Base-by-base conservation (phyloP, 2,797 vertebrate genomes). In the Botia almorhae region DNA sequence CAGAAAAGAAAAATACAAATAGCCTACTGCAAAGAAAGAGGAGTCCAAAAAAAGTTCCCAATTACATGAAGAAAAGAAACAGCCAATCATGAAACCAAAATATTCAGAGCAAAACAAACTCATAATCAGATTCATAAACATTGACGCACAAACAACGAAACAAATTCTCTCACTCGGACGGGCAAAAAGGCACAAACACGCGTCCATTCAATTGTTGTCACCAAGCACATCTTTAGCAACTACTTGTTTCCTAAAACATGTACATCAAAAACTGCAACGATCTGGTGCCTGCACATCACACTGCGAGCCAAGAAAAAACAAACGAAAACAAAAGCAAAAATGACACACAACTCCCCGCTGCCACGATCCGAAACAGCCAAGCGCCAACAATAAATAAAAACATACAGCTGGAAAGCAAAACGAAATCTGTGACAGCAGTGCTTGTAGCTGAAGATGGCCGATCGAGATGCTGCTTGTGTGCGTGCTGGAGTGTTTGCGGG, bases 351-450 rank as follows among this genome's bases (percentile, higher is more conserved):
- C 69, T 23, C 80, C 74, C 60, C 13, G 77, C 21, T n/a, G 74
- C 72, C 43, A 74, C 78, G 76, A 65, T 69, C 46, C 74, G 74
- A 48, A 48, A 74, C 74, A 77, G 64, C 46, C 43, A 58, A 77
- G 65, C 80, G 69, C 55, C 29, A 14, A 81, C 82, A 86, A 82
- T 84, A 86, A 82, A 86, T 86, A 83, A 71, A 78, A 69, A 4
- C 2, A 14, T 63, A 26, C 4, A n/a, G 46, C 8, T 19, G 68
- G 68, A 63, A 60, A 53, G 68, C 56, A 19, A 70, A 55, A 46
- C 6, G 11, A 14, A 60, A 51, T 76, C 64, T 65, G 6, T 46
- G 63, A n/a, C 33, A 12, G 55, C 56, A n/a, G 7, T 16, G 26
- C 61, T 64, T n/a, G 61, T 17, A 17, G 51, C 8, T 33, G 75